phyloP scores from a whole-genome alignment of 2,797 vertebrate species.

The Carduelis carduelis region DNA sequence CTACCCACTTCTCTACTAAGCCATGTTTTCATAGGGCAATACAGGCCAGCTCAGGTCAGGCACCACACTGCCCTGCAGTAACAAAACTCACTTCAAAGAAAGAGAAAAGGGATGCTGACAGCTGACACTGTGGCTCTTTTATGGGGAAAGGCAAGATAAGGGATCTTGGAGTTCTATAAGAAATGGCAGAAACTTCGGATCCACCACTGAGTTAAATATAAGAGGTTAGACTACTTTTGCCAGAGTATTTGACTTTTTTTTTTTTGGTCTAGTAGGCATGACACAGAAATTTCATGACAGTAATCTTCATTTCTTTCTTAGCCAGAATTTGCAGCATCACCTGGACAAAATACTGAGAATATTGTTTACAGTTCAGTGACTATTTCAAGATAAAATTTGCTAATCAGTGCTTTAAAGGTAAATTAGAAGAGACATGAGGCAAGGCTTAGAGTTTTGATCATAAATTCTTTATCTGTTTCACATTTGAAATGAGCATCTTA shows the following conservation, averaged over 20 bases:
- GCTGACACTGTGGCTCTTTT: background rate
- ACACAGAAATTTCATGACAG: background rate
- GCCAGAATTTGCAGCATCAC: background rate
- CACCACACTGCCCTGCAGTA: conserved; percentile 24
- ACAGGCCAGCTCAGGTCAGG: conserved; percentile 16
- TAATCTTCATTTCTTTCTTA: background rate
- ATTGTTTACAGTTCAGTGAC: background rate
- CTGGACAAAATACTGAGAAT: background rate
- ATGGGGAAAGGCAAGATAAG: background rate
- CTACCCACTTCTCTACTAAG: background rate
- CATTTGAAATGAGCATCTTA: conserved; percentile 35
- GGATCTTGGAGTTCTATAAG: background rate
- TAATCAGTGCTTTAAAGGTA: background rate
- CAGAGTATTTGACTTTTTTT: background rate
- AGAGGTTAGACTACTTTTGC: background rate
- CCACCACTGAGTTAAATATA: background rate
- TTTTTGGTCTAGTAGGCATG: background rate
- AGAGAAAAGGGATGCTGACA: background rate
- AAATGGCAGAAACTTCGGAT: background rate
- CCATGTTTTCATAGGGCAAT: background rate
- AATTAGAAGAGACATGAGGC: background rate
- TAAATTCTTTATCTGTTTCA: conserved; percentile 23
- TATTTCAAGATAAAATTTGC: conserved; percentile 4
- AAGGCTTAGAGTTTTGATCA: conserved; percentile 2
- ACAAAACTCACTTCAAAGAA: conserved; percentile 21